A percentile compares a stretch with the other conserved stretches of the same genome.
Evolutionary conservation across 2,113 vertebrate species (phyloP).

Genomic region (Onychostoma macrolepis): DNA sequence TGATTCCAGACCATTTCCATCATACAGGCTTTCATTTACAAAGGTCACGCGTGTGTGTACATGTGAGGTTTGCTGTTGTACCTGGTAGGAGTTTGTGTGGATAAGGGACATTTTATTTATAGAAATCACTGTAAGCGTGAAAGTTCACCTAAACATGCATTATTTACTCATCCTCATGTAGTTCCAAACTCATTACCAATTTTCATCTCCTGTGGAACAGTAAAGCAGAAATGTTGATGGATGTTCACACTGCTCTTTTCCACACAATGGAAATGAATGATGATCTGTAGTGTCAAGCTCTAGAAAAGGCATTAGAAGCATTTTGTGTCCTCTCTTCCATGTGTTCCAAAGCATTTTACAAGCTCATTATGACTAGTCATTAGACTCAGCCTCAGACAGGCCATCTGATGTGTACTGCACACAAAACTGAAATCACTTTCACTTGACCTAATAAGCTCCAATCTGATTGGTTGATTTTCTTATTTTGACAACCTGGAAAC

Average conservation of each 20-base stretch:
- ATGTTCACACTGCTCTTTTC: neutral
- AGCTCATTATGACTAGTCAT: neutral
- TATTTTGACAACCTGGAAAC: neutral
- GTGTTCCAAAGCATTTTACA: neutral
- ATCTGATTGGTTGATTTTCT: neutral
- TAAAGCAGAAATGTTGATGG: neutral
- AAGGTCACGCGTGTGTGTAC: conserved; percentile 3
- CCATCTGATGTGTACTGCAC: neutral
- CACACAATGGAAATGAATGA: neutral
- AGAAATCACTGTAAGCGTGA: too few species aligned
- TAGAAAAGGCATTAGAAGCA: neutral
- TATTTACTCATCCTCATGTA: neutral
- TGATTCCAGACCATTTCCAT: conserved; percentile 10
- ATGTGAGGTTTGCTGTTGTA: conserved; percentile 4
- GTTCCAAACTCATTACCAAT: neutral
- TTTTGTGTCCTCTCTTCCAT: neutral
- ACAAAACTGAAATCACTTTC: neutral
- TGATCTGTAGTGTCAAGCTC: neutral
- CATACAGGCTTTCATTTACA: conserved; percentile 21
- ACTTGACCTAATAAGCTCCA: neutral
- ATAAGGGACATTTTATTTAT: too few species aligned
- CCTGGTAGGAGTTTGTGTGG: conserved; percentile 10
- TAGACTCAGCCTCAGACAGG: neutral
- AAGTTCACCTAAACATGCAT: neutral
- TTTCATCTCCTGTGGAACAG: neutral